Conservation (phyloP, 2,888 invertebrate species). For the Chloroclysta siterata region DNA sequence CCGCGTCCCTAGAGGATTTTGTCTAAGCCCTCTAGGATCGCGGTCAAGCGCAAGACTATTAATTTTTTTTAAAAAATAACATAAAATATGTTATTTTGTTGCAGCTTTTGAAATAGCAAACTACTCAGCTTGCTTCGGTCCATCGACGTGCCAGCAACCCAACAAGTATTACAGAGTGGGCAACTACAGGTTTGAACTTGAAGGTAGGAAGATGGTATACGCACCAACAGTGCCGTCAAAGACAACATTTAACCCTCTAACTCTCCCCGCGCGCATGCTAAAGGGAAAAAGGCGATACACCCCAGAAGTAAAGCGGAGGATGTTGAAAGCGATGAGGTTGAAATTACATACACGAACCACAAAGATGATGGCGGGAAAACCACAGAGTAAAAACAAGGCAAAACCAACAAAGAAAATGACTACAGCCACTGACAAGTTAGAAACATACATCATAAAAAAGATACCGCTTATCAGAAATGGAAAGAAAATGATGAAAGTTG, state of each 20-base stretch:
- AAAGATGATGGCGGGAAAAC: constrained; percentile 1
- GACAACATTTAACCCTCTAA: background rate
- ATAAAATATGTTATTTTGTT: constrained; percentile 32
- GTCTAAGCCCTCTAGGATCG: too few species aligned
- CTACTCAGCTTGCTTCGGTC: constrained; percentile 56
- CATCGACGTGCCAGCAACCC: constrained; percentile 35
- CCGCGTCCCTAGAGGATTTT: too few species aligned
- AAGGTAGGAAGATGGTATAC: constrained; percentile 45
- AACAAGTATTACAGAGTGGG: constrained; percentile 47
- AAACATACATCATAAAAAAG: constrained; percentile 48
- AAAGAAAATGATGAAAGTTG: constrained; percentile 48
- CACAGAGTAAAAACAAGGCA: background rate
- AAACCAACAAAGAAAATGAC: constrained; percentile 12
- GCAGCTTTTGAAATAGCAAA: constrained; percentile 55
- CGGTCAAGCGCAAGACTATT: too few species aligned
- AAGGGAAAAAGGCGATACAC: constrained; percentile 52
- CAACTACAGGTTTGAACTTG: constrained; percentile 39
- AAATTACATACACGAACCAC: background rate
- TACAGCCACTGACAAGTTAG: constrained; percentile 15
- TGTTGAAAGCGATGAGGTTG: constrained; percentile 2
- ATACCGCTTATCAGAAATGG: constrained; percentile 52
- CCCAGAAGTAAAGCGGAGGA: constrained; percentile 33
- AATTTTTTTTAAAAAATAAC: too few species aligned
- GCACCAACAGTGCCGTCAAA: constrained; percentile 30
- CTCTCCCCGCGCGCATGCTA: constrained; percentile 47